Conservation (phyloP, 2,797 vertebrate species). For the Linurgus olivaceus region DNA sequence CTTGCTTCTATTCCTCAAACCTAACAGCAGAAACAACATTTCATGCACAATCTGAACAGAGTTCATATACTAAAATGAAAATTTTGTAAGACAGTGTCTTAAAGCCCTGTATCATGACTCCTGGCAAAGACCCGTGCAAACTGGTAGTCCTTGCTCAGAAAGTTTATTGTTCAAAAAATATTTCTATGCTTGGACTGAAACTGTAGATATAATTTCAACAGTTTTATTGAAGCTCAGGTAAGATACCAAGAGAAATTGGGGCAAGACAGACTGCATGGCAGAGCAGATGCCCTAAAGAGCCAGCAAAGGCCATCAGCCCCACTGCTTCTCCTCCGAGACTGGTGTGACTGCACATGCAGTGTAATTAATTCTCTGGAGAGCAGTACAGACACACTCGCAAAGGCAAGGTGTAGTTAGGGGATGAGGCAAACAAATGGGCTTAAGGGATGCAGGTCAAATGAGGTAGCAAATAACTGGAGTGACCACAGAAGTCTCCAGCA, state of each 20-base stretch:
- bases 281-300: background rate
- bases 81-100: background rate
- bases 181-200: background rate
- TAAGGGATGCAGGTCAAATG: constrained; percentile 15
- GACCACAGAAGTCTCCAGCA: background rate
- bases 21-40: background rate
- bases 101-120: background rate
- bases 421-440: constrained; percentile 27
- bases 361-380: constrained; percentile 43
- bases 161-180: background rate
- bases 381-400: background rate
- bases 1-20: background rate
- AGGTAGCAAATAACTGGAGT: background rate
- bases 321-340: background rate
- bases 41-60: background rate
- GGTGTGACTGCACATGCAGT: background rate
- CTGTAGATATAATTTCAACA: background rate
- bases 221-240: background rate
- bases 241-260: background rate
- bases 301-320: background rate
- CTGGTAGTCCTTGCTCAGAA: background rate
- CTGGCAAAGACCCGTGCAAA: background rate
- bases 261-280: background rate
- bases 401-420: background rate
- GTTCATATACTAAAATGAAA: background rate